These are phyloP conservation scores for Harmothoe impar DNA, from an alignment of 2,888 invertebrate genomes.

Conservation along the genomic window DNA sequence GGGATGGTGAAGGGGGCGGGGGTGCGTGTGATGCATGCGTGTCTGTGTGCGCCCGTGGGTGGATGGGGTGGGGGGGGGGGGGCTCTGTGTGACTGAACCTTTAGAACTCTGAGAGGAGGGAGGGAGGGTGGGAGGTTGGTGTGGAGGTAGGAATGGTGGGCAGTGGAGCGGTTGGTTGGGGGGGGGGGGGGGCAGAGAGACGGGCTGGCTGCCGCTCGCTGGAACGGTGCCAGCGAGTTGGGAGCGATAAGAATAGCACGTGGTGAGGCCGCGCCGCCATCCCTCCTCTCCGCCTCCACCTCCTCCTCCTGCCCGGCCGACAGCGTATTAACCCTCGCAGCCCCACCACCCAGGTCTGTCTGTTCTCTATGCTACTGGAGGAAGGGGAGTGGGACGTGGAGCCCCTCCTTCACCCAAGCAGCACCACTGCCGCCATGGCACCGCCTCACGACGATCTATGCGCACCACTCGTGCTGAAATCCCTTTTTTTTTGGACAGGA, in stretches of 20 bases:
- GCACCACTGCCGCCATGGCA: neutral
- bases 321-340: neutral
- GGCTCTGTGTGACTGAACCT: neutral
- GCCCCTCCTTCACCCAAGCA: neutral
- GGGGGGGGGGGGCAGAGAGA: neutral
- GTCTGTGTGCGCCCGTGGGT: neutral
- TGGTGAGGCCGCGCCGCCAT: neutral
- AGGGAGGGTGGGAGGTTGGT: neutral
- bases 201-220: neutral
- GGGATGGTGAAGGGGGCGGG: neutral
- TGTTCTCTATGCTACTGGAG: neutral
- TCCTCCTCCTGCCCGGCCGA: neutral
- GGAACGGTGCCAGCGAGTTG: constrained; percentile 4
- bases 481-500: too few relatives aligned
- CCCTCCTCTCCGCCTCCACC: neutral
- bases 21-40: neutral
- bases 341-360: neutral
- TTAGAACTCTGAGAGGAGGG: neutral
- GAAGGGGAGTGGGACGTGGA: neutral
- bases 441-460: neutral
- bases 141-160: neutral
- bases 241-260: constrained; percentile 21
- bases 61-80: neutral
- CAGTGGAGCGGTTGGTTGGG: neutral
- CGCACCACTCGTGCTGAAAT: too few relatives aligned